Conservation (phyloP, 2,113 vertebrate genomes). For the Lanius ludovicianus region DNA sequence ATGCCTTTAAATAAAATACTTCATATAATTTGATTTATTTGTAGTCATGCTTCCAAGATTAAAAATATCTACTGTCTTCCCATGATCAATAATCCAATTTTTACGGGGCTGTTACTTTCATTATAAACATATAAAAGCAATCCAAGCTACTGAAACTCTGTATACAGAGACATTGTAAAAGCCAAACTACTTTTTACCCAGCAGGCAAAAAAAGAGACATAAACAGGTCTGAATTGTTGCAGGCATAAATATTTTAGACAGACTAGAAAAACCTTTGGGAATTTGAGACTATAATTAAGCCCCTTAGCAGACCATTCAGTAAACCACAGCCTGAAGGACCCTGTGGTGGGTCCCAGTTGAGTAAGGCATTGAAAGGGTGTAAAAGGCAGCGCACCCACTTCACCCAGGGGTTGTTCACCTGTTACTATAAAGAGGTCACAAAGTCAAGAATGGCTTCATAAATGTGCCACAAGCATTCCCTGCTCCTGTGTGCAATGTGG, state of each 20-base stretch:
- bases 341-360: background rate
- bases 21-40: background rate
- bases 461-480: background rate
- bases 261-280: background rate
- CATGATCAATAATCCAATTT: background rate
- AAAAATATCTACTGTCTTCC: background rate
- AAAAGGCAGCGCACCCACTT: background rate
- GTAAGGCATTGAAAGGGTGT: background rate
- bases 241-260: background rate
- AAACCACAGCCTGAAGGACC: background rate
- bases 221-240: background rate
- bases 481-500: background rate
- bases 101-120: slow-evolving; percentile 13
- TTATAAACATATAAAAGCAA: slow-evolving; percentile 1
- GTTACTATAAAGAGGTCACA: background rate
- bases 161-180: background rate
- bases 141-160: background rate
- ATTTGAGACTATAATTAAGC: background rate
- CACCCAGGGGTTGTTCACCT: background rate
- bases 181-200: background rate
- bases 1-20: background rate
- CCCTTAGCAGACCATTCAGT: background rate
- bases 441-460: background rate
- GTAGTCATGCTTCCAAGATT: background rate
- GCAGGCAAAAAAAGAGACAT: background rate